Evolutionary conservation across 2,797 vertebrate genomes (phyloP).

Genomic region (Dermochelys coriacea): DNA sequence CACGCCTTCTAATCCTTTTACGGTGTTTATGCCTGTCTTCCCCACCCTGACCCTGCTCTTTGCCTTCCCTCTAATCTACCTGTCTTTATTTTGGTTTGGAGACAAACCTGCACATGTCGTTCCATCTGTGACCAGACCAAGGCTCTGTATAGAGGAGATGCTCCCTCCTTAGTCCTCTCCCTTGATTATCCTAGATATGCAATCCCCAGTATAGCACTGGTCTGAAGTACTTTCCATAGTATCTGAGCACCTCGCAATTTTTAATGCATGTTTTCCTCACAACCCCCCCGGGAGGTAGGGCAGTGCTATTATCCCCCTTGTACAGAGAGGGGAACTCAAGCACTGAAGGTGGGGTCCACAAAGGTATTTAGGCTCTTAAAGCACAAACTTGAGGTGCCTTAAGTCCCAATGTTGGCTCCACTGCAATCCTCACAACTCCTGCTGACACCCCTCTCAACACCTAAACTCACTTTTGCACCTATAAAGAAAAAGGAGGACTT

Average conservation of each 20-base stretch:
- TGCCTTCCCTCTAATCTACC: slow-evolving; percentile 65
- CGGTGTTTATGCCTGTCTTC: slow-evolving; percentile 48
- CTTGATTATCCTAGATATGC: neutral
- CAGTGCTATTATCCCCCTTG: neutral
- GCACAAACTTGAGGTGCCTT: neutral
- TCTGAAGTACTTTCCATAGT: rapidly evolving
- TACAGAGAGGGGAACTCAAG: neutral
- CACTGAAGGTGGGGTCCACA: no score
- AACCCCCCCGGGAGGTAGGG: neutral
- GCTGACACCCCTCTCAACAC: no score
- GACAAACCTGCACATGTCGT: rapidly evolving
- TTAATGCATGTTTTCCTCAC: neutral
- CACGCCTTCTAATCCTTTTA: slow-evolving; percentile 59
- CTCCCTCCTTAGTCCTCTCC: rapidly evolving
- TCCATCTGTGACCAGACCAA: rapidly evolving
- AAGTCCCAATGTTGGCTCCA: neutral
- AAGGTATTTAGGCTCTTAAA: neutral
- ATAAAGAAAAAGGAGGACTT: no score
- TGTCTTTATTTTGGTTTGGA: neutral
- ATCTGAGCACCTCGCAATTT: neutral
- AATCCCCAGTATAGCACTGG: neutral
- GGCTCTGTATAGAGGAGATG: neutral
- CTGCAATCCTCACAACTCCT: neutral
- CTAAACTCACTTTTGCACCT: neutral
- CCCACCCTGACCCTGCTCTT: slow-evolving; percentile 24